Percentiles rank a stretch among this genome's conserved stretches.
These are phyloP conservation scores for Varanus salvator DNA, from an alignment of 2,113 vertebrate genomes.

Conservation along the genomic window DNA sequence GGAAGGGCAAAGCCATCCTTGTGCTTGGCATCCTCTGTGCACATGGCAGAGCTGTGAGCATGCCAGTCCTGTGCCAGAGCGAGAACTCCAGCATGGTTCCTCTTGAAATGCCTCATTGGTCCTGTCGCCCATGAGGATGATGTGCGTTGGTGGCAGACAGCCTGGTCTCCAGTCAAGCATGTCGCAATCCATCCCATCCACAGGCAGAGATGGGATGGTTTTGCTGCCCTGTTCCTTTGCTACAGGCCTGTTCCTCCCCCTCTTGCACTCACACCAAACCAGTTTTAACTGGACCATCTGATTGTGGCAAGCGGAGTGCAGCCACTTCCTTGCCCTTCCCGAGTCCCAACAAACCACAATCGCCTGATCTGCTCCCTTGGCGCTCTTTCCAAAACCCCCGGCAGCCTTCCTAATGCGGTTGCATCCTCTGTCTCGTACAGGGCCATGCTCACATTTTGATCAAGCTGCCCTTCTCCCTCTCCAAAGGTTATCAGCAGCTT, in stretches of 20 bases:
- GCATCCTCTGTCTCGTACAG: not conserved
- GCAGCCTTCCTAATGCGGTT: no score
- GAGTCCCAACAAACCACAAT: not conserved
- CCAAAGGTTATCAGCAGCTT: slow-evolving; percentile 46
- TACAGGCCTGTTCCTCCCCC: not conserved
- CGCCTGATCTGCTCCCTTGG: not conserved
- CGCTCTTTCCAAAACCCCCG: not conserved
- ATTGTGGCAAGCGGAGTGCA: not conserved
- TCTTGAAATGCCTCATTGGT: not conserved
- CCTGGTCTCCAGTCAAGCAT: not conserved
- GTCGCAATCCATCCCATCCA: not conserved
- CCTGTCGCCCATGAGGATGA: not conserved
- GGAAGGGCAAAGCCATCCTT: not conserved
- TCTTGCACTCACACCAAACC: not conserved
- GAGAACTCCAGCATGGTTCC: not conserved
- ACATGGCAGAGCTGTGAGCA: not conserved
- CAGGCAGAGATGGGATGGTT: not conserved
- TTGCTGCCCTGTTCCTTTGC: not conserved
- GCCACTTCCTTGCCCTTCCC: not conserved
- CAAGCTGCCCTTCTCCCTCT: slow-evolving; percentile 9
- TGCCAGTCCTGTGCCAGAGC: not conserved
- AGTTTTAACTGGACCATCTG: not conserved
- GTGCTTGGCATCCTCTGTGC: not conserved
- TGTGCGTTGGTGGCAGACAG: no score
- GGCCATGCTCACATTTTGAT: not conserved